Evolutionary conservation across 2,113 vertebrate genomes (phyloP).

Genomic region (Paramormyrops kingsleyae): DNA sequence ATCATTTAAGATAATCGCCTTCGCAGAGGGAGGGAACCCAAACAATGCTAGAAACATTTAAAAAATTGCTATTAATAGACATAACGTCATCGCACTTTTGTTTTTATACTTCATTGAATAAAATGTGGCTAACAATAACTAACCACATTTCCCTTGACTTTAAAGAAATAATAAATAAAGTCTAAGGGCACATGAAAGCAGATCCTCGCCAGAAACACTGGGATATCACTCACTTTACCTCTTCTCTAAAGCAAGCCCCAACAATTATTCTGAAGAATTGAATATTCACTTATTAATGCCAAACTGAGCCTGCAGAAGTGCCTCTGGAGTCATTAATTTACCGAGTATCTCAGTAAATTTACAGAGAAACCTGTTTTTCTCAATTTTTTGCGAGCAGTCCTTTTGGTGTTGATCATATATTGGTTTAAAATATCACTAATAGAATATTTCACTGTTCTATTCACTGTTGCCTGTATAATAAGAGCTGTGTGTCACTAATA

Average conservation of each 20-base stretch:
- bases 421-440: background rate
- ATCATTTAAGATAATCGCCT: background rate
- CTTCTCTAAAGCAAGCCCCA: background rate
- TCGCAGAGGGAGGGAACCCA: background rate
- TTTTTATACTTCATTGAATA: background rate
- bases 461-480: background rate
- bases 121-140: background rate
- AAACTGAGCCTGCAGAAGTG: background rate
- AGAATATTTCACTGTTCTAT: background rate
- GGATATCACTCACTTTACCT: background rate
- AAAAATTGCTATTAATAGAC: background rate
- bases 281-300: background rate
- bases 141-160: background rate
- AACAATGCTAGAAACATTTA: background rate
- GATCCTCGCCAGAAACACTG: background rate
- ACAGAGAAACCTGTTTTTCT: background rate
- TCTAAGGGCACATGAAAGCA: background rate
- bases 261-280: background rate
- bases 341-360: background rate
- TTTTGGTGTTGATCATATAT: background rate
- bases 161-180: background rate
- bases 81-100: background rate
- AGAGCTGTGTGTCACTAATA: background rate
- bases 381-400: background rate
- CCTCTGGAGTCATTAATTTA: background rate